These are phyloP conservation scores for Heteractis magnifica DNA, from an alignment of 92 coral and sea anemone genomes.

Conservation along the genomic window DNA sequence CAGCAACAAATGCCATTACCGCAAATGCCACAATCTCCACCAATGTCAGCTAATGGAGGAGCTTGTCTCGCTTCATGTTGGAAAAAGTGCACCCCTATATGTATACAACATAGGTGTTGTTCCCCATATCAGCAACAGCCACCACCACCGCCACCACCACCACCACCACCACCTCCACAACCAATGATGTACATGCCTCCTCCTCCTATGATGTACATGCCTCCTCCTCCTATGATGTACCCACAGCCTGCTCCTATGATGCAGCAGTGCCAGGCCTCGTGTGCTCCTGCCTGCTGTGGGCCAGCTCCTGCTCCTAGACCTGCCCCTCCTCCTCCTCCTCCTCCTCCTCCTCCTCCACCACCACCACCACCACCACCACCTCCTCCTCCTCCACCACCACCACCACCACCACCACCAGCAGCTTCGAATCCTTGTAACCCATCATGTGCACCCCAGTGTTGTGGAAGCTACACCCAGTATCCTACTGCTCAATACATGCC, in stretches of 20 bases:
- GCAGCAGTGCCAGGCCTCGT: conserved; percentile 62
- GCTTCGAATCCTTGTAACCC: conserved; percentile 56
- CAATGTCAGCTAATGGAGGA: conserved; percentile 70
- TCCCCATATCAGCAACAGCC: conserved; percentile 65
- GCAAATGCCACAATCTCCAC: conserved; percentile 32
- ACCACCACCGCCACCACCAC: conserved; percentile 60
- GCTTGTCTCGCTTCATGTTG: conserved; percentile 61
- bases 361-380: conserved; percentile 54
- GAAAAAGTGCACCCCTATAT: conserved; percentile 71
- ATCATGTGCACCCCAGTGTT: conserved; percentile 73
- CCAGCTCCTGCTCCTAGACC: conserved; percentile 49
- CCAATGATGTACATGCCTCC: conserved; percentile 32
- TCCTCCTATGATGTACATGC: conserved; percentile 17
- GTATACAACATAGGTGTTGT: conserved; percentile 79
- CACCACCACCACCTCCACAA: conserved; percentile 47
- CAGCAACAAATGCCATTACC: conserved; percentile 2
- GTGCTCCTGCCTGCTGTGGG: conserved; percentile 74
- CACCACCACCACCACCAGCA: conserved; percentile 35
- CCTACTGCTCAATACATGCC: conserved; percentile 31
- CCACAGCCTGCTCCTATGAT: conserved; percentile 8
- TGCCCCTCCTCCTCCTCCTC: conserved; percentile 24
- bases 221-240: conserved; percentile 17
- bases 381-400: conserved; percentile 39
- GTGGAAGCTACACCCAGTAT: conserved; percentile 54
- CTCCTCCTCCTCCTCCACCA: conserved; percentile 44